Percentiles rank a stretch among this genome's conserved stretches.
These are phyloP conservation scores for Calidris pugnax DNA, from an alignment of 2,113 vertebrate genomes.

Conservation along the genomic window DNA sequence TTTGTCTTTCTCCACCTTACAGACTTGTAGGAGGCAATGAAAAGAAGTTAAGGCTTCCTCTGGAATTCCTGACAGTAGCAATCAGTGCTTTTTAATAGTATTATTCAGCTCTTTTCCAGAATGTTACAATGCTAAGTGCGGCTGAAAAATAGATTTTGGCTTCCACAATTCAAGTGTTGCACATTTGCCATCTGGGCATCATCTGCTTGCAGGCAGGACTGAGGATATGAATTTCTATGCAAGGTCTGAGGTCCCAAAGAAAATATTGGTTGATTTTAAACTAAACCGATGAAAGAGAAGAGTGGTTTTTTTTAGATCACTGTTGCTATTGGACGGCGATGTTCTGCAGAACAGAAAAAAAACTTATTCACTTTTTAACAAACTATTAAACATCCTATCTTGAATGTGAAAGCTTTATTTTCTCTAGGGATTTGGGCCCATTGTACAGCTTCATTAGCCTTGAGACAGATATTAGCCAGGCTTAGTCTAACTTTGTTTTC, in stretches of 20 bases:
- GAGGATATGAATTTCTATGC: not conserved
- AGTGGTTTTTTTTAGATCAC: not conserved
- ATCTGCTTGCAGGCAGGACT: not conserved
- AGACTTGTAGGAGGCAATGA: not conserved
- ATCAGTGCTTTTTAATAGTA: not conserved
- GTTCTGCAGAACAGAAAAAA: not conserved
- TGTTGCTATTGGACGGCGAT: not conserved
- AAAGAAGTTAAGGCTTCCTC: not conserved
- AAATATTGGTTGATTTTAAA: not conserved
- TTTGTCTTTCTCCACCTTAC: conserved; percentile 18
- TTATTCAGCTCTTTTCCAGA: not conserved
- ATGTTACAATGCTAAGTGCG: not conserved
- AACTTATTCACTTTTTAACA: not conserved
- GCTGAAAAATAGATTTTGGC: not conserved
- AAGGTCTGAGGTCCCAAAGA: not conserved
- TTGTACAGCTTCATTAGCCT: not conserved
- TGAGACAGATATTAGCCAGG: not conserved
- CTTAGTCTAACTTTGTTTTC: not conserved
- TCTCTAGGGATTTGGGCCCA: not conserved
- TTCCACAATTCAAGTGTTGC: not conserved
- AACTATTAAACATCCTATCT: not conserved
- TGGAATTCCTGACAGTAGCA: not conserved
- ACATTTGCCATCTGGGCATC: not conserved
- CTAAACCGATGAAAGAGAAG: not conserved
- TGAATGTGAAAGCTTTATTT: not conserved